These are phyloP conservation scores for Philonicus albiceps DNA, from an alignment of 2,888 invertebrate genomes.

Conservation along the genomic window DNA sequence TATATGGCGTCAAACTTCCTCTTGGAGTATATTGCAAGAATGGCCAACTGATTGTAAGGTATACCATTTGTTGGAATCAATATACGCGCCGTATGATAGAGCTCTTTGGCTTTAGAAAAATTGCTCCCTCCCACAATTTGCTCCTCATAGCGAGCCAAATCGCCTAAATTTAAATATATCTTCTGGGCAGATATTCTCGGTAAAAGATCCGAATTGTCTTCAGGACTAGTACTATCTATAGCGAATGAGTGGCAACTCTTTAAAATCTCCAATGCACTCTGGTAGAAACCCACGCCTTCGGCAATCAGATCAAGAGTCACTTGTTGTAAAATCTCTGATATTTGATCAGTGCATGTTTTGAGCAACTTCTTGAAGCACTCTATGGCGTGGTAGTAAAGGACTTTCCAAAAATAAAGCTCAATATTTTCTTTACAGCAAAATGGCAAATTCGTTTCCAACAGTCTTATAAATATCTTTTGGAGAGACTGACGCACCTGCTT, in stretches of 20 bases:
- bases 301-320: constrained; percentile 71
- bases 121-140: constrained; percentile 82
- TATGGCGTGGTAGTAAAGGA: constrained; percentile 81
- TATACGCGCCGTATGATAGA: constrained; percentile 93
- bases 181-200: constrained; percentile 89
- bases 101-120: constrained; percentile 81
- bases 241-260: constrained; percentile 70
- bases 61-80: constrained; percentile 94
- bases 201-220: constrained; percentile 63
- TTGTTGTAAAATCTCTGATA: constrained; percentile 67
- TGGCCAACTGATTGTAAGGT: constrained; percentile 93
- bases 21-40: constrained; percentile 87
- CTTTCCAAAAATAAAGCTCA: constrained; percentile 91
- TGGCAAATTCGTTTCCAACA: constrained; percentile 81
- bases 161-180: constrained; percentile 87
- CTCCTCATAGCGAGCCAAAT: constrained; percentile 89
- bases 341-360: constrained; percentile 54
- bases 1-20: constrained; percentile 95
- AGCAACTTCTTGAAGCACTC: constrained; percentile 11
- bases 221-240: not conserved
- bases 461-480: constrained; percentile 72
- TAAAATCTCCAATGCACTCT: constrained; percentile 74
- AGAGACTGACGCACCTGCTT: constrained; percentile 69
- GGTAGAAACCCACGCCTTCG: constrained; percentile 82
- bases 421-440: constrained; percentile 87